Conservation (phyloP, 2,113 vertebrate genomes). For the Seriola aureovittata region DNA sequence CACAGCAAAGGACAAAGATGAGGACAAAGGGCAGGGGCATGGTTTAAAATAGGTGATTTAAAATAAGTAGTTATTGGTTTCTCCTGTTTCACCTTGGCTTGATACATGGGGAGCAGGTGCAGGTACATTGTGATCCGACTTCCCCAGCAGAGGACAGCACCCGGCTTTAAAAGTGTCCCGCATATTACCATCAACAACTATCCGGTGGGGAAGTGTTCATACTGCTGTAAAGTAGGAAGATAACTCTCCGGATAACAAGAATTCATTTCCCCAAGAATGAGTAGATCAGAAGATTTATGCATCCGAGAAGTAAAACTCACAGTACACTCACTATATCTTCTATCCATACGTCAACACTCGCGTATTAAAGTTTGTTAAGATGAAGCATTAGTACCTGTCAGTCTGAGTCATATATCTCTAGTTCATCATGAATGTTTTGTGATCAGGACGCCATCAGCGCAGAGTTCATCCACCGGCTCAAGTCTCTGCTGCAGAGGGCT, state of each 20-base stretch:
- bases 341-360: no score
- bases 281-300: no score
- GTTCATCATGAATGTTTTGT: background rate
- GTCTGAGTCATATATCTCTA: background rate
- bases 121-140: no score
- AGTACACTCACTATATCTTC: background rate
- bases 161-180: background rate
- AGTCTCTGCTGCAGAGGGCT: slow-evolving; percentile 93
- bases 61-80: background rate
- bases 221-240: no score
- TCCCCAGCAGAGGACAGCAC: background rate
- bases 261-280: background rate
- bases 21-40: background rate
- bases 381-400: background rate
- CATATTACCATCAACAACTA: no score
- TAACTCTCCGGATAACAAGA: background rate
- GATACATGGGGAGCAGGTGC: no score
- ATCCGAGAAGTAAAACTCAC: no score
- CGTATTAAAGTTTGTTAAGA: background rate
- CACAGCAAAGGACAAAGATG: background rate
- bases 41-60: background rate
- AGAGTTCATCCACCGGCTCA: slow-evolving; percentile 96
- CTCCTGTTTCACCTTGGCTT: background rate
- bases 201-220: no score
- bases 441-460: slow-evolving; percentile 92